Percentiles rank a stretch among this genome's conserved stretches.
phyloP scores from a whole-genome alignment of 1,140 invertebrate genomes.

The Bombus breviceps region DNA sequence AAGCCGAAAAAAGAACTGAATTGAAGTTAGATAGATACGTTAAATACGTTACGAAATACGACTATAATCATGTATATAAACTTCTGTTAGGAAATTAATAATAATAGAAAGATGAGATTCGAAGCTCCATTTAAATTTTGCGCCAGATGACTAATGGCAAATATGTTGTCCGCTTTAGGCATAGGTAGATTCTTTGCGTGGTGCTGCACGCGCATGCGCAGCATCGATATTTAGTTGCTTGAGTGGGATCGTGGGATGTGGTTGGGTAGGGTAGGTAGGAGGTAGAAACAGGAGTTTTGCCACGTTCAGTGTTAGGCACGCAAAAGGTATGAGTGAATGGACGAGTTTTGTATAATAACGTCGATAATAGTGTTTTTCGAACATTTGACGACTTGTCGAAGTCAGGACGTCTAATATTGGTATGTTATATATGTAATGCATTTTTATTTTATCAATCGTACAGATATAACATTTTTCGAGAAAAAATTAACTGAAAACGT shows the following conservation, averaged over 20 bases:
- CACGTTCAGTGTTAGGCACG: not conserved
- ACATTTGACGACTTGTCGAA: not conserved
- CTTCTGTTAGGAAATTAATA: not conserved
- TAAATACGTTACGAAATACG: not conserved
- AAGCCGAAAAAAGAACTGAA: not conserved
- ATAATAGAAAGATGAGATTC: too few species aligned
- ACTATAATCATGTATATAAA: not conserved
- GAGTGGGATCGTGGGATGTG: not conserved
- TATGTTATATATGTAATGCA: slow-evolving; percentile 8
- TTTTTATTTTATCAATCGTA: not conserved
- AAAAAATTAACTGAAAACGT: not conserved
- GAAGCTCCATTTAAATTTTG: not conserved
- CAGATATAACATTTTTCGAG: not conserved
- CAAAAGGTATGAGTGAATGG: not conserved
- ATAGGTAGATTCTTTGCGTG: too few species aligned
- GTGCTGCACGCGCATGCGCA: not conserved
- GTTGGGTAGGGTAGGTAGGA: not conserved
- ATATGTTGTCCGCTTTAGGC: not conserved
- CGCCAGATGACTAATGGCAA: not conserved
- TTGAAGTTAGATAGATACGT: not conserved
- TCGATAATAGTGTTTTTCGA: not conserved
- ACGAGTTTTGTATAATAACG: not conserved
- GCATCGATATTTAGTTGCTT: not conserved
- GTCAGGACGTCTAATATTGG: slow-evolving; percentile 14
- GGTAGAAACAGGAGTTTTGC: not conserved